These are phyloP conservation scores for Diadegma fenestrale DNA, from an alignment of 2,888 invertebrate species.

Conservation along the genomic window DNA sequence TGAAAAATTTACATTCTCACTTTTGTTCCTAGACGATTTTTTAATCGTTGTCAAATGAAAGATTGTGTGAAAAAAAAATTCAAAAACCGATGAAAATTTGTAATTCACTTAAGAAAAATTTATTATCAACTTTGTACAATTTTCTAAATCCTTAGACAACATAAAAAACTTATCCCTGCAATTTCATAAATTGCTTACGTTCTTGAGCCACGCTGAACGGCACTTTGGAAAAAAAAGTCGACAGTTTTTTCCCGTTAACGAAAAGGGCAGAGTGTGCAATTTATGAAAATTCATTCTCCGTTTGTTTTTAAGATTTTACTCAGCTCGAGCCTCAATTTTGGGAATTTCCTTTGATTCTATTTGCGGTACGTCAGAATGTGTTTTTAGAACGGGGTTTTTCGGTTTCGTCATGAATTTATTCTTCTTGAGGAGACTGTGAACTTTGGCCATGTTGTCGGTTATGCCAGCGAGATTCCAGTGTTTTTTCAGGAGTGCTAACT, in stretches of 20 bases:
- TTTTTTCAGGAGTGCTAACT: slow-evolving; percentile 92
- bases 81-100: background rate
- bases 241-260: background rate
- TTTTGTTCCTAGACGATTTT: background rate
- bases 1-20: background rate
- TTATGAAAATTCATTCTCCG: background rate
- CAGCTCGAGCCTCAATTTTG: slow-evolving; percentile 18
- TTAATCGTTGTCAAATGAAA: background rate
- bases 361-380: slow-evolving; percentile 49
- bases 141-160: background rate
- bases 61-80: background rate
- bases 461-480: slow-evolving; percentile 92
- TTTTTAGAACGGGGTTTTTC: slow-evolving; percentile 70
- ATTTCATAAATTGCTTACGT: background rate
- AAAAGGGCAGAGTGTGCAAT: background rate
- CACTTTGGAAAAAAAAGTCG: no score
- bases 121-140: background rate
- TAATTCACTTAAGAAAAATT: background rate
- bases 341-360: slow-evolving; percentile 36
- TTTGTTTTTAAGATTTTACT: slow-evolving; percentile 27
- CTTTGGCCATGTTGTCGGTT: slow-evolving; percentile 87
- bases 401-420: slow-evolving; percentile 85
- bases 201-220: background rate
- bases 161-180: background rate
- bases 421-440: slow-evolving; percentile 86